phyloP scores from a whole-genome alignment of 2,797 vertebrate genomes.

The Pipistrellus pygmaeus region DNA sequence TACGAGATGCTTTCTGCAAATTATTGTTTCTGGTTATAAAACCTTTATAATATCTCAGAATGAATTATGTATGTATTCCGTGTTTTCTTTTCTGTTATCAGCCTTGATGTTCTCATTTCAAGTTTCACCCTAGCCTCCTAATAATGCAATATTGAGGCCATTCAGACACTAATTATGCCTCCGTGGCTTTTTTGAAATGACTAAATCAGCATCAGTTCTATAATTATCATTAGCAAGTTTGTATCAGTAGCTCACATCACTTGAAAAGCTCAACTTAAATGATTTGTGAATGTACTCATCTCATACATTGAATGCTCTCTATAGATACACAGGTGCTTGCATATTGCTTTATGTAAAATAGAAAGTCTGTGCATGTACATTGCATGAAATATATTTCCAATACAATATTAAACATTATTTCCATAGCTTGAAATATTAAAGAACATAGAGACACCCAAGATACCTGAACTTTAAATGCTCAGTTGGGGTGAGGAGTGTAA shows the following conservation, averaged over 20 bases:
- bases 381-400: conserved; percentile 78
- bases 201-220: conserved; percentile 96
- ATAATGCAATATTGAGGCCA: conserved; percentile 97
- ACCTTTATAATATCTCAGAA: conserved; percentile 91
- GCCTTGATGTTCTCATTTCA: conserved; percentile 96
- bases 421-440: conserved; percentile 73
- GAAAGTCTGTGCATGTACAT: conserved; percentile 64
- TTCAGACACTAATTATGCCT: conserved; percentile 97
- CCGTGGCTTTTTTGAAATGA: conserved; percentile 94
- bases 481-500: conserved; percentile 68
- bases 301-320: conserved; percentile 80
- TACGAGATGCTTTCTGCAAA: conserved; percentile 89
- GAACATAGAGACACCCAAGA: conserved; percentile 37
- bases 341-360: conserved; percentile 77
- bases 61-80: conserved; percentile 93
- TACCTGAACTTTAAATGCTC: conserved; percentile 70
- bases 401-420: conserved; percentile 72
- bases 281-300: conserved; percentile 90
- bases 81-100: conserved; percentile 92
- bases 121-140: conserved; percentile 94
- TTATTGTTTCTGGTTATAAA: conserved; percentile 91
- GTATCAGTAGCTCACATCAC: conserved; percentile 88
- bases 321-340: conserved; percentile 78
- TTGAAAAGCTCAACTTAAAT: conserved; percentile 90
- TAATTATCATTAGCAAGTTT: conserved; percentile 96